Percentiles rank a stretch among this genome's conserved stretches.
phyloP scores from a whole-genome alignment of 2,888 invertebrate genomes.

The Tetranychus piercei region DNA sequence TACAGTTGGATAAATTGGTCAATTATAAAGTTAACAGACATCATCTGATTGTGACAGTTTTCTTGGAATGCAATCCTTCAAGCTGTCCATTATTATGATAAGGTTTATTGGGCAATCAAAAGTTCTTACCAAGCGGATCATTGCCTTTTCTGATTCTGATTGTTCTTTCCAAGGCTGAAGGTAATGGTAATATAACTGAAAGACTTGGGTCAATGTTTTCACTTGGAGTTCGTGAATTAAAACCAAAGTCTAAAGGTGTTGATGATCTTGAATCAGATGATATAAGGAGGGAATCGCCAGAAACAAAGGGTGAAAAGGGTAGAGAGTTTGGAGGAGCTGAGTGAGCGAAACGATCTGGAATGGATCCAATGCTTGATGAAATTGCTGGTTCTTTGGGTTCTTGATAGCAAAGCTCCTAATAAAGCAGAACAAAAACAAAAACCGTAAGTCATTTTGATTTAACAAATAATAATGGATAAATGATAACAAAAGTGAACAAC shows the following conservation, averaged over 20 bases:
- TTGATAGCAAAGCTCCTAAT: slow-evolving; percentile 1
- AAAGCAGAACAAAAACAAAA: not conserved
- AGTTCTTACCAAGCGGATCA: slow-evolving; percentile 38
- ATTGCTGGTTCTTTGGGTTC: not conserved
- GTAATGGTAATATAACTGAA: slow-evolving; percentile 33
- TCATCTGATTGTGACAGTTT: not conserved
- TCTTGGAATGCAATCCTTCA: too few species aligned
- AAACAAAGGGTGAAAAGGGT: slow-evolving; percentile 13
- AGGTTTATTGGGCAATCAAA: not conserved
- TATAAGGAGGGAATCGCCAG: slow-evolving; percentile 14
- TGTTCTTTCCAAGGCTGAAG: slow-evolving; percentile 39
- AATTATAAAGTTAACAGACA: too few species aligned
- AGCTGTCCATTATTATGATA: not conserved
- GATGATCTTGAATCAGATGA: slow-evolving; percentile 24
- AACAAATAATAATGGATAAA: too few species aligned
- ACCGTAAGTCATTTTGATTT: too few species aligned
- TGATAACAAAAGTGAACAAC: too few species aligned
- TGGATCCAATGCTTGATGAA: slow-evolving; percentile 16
- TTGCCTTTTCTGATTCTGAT: slow-evolving; percentile 41
- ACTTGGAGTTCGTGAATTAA: slow-evolving; percentile 17
- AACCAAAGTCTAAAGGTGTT: slow-evolving; percentile 23
- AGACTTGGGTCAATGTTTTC: not conserved
- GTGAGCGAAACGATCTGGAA: slow-evolving; percentile 12
- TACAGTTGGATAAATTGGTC: too few species aligned
- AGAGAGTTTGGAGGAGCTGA: slow-evolving; percentile 10